phyloP scores from a whole-genome alignment of 2,797 vertebrate genomes.

The Lepus townsendii region DNA sequence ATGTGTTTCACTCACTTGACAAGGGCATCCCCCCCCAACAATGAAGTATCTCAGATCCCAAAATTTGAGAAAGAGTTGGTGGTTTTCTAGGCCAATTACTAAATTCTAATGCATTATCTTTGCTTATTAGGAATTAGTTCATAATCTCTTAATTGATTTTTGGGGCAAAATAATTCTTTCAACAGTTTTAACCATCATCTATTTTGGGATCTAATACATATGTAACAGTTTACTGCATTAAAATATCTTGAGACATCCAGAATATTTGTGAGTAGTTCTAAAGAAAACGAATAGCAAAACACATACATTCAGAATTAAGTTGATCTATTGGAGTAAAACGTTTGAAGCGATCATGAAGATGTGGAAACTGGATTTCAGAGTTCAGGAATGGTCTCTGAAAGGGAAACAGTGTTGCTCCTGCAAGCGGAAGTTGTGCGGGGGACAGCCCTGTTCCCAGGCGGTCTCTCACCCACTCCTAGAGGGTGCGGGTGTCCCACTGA shows the following conservation, averaged over 20 bases:
- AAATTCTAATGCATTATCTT: constrained; percentile 57
- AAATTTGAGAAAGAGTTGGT: constrained; percentile 43
- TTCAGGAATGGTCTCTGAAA: background rate
- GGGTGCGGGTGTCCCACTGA: background rate
- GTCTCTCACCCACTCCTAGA: background rate
- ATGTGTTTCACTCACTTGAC: background rate
- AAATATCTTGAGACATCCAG: constrained; percentile 61
- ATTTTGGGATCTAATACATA: constrained; percentile 56
- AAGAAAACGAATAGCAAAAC: constrained; percentile 46
- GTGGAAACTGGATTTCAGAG: constrained; percentile 17
- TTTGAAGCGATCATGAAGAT: constrained; percentile 33
- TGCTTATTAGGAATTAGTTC: constrained; percentile 67
- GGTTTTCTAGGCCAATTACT: background rate
- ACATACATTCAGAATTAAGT: background rate
- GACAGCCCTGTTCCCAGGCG: background rate
- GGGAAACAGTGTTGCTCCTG: background rate
- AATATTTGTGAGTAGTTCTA: constrained; percentile 37
- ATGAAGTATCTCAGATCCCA: constrained; percentile 40
- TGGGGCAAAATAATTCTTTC: constrained; percentile 64
- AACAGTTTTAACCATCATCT: constrained; percentile 64
- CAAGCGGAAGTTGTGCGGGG: background rate
- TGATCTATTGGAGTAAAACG: background rate
- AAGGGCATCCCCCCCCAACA: background rate
- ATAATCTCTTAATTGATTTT: constrained; percentile 72
- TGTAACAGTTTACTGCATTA: constrained; percentile 5